Base-by-base conservation (phyloP, 2,888 invertebrate genomes). In the Drosophila parthenogenetica region DNA sequence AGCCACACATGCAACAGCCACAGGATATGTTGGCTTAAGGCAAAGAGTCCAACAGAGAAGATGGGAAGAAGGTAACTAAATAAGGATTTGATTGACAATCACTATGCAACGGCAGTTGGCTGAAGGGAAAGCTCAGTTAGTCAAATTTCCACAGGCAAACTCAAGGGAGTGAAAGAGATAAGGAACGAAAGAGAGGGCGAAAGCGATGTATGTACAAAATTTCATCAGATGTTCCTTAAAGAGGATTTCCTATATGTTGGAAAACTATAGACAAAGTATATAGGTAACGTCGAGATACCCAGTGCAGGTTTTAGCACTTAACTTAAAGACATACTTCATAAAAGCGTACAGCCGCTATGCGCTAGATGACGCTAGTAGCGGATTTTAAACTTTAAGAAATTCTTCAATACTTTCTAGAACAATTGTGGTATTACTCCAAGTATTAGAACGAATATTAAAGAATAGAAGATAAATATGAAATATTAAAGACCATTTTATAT, bases 11-110 rank as follows among this genome's bases (percentile, higher is more conserved):
- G 48, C 10, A 17, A 19, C 16, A 35, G 13, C 39, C 39, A 58
- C 46, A 65, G 74, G 55, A 75, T 53, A 46, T 62, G 55, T 43
- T 60, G 59, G 32, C 57, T 32, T 35, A 5, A 14, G 46, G 59
- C 54, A 59, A 58, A 57, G 40, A 14, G 29, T 32, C 13, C 16
- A 19, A 11, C 11, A 29, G 2, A 45, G 35, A 19, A 55, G 37
- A 13, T 39, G 22, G 7, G 46, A 19, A 5, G 32, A 10, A 16
- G 39, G 32, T 50, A 14, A 48, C 57, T 54, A 58, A 60, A 43
- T 42, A 63, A 60, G 48, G 46, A 73, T 53, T 62, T 55, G 62
- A 62, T 62, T 62, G 62, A 55, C 55, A 45, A 45, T 45, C 54
- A n/a, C 16, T 45, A 16, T 53, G 55, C 37, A 45, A 43, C 35